Conservation (phyloP, 2,797 vertebrate species). For the Acrossocheilus wenchowensis region DNA sequence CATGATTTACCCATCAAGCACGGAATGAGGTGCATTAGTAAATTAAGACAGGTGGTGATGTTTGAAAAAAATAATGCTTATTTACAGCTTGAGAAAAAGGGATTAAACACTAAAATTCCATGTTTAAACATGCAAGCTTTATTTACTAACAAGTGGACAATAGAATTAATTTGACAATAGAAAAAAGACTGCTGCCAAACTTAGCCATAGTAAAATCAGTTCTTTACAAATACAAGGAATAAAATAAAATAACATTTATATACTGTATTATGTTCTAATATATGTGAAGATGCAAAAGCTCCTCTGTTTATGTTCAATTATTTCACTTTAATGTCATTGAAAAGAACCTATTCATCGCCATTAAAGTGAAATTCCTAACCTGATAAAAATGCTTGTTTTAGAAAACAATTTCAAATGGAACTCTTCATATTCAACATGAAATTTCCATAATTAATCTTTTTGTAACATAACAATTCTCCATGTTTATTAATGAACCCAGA, state of each 20-base stretch:
- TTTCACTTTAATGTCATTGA: no score
- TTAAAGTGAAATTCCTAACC: no score
- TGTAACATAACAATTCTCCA: not conserved
- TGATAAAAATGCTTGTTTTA: no score
- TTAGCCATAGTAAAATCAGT: not conserved
- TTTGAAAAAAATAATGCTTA: not conserved
- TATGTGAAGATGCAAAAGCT: not conserved
- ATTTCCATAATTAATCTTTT: not conserved
- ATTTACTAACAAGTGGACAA: not conserved
- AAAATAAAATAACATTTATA: not conserved
- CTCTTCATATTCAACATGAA: no score
- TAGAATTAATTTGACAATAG: not conserved
- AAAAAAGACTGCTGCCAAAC: not conserved
- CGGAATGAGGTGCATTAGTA: constrained; percentile 31
- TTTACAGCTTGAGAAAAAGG: not conserved
- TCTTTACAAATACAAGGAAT: not conserved
- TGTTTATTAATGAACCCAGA: not conserved
- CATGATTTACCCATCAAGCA: constrained; percentile 17
- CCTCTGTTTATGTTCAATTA: no score
- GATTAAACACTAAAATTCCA: constrained; percentile 7
- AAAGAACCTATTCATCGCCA: no score
- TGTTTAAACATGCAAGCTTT: not conserved
- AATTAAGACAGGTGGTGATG: constrained; percentile 26
- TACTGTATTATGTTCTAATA: not conserved
- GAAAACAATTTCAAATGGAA: no score